phyloP scores from a whole-genome alignment of 2,888 invertebrate species.

The Sphaerophoria rueppellii region DNA sequence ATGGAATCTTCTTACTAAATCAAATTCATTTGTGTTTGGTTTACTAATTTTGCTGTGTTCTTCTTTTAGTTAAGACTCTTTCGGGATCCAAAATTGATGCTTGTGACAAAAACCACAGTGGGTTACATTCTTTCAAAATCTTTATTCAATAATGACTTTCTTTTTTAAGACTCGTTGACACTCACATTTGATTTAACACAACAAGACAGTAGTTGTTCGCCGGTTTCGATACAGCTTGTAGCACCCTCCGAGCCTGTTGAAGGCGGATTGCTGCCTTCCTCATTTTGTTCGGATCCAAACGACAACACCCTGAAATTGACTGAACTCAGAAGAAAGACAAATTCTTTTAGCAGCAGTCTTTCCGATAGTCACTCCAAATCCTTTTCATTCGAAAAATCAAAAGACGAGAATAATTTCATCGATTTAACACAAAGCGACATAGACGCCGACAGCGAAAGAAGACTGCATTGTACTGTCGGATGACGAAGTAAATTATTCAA shows the following conservation, averaged over 20 bases:
- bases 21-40: background rate
- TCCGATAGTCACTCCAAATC: slow-evolving; percentile 37
- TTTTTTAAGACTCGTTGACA: slow-evolving; percentile 11
- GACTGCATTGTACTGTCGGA: slow-evolving; percentile 82
- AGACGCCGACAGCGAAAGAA: slow-evolving; percentile 75
- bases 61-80: slow-evolving; percentile 78
- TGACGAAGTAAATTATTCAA: slow-evolving; percentile 86
- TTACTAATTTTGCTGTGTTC: background rate
- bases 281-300: background rate
- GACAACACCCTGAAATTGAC: slow-evolving; percentile 1
- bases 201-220: slow-evolving; percentile 33
- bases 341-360: slow-evolving; percentile 43
- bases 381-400: slow-evolving; percentile 2
- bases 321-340: background rate
- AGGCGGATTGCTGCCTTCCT: background rate
- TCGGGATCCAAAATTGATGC: slow-evolving; percentile 35
- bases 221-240: background rate
- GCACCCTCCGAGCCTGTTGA: background rate
- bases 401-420: slow-evolving; percentile 59
- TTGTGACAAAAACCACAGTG: slow-evolving; percentile 22
- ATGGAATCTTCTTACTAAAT: too few relatives aligned
- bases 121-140: background rate
- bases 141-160: background rate
- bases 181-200: slow-evolving; percentile 51
- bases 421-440: slow-evolving; percentile 76